phyloP scores from a whole-genome alignment of 2,113 vertebrate species.

The Aspiorhynchus laticeps region DNA sequence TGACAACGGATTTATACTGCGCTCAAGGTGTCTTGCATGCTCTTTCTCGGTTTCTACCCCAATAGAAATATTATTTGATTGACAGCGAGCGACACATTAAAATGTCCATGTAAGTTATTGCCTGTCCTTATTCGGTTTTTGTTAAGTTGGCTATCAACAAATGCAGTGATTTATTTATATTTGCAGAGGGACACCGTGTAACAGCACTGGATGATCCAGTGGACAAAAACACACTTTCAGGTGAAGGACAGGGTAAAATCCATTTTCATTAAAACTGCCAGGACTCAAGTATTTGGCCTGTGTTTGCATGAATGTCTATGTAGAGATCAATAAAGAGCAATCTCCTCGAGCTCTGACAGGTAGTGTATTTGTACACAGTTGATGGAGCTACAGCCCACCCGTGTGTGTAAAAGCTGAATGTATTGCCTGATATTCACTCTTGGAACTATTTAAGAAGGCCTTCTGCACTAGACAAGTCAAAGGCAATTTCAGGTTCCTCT shows the following conservation, averaged over 20 bases:
- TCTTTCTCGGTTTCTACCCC: not conserved
- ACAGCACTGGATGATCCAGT: not conserved
- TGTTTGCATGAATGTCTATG: constrained; percentile 48
- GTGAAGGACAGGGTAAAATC: constrained; percentile 63
- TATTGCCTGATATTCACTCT: not conserved
- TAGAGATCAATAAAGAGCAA: constrained; percentile 50
- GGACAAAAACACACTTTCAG: constrained; percentile 42
- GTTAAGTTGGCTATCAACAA: constrained; percentile 21
- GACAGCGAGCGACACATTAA: constrained; percentile 40
- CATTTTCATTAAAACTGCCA: constrained; percentile 71
- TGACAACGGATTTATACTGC: constrained; percentile 18
- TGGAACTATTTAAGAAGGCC: not conserved
- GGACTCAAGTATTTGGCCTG: constrained; percentile 46
- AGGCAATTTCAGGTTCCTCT: not conserved
- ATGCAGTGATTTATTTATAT: constrained; percentile 37
- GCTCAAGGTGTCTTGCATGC: constrained; percentile 4
- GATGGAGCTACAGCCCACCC: constrained; percentile 10
- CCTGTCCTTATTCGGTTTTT: constrained; percentile 35
- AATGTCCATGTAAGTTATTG: constrained; percentile 27
- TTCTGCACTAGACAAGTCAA: not conserved
- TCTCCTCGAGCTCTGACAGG: constrained; percentile 43
- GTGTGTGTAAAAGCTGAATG: constrained; percentile 15
- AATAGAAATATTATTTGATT: constrained; percentile 23
- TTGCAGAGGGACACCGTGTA: not conserved
- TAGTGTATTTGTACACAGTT: constrained; percentile 40